Evolutionary conservation across 1,140 invertebrate genomes (phyloP), one percentile per base, ranked within the genome.

Genomic region (Macrobrachium rosenbergii): DNA sequence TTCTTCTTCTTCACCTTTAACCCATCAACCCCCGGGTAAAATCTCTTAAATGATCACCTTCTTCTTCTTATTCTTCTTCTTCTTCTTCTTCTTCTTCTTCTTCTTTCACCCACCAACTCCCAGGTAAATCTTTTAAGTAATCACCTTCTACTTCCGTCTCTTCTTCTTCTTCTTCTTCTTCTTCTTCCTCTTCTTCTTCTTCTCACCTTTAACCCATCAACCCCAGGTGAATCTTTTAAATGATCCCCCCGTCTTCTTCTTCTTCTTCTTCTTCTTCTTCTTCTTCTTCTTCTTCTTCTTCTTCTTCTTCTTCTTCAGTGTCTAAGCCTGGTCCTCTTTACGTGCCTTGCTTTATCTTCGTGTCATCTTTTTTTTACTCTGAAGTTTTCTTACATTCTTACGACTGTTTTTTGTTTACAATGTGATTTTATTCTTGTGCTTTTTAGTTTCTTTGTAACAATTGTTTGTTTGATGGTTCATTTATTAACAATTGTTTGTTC

Each of bases 141-240:
- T n/a, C 23, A 21, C 23, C 63, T 67, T 17, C 23, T 21, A n/a
- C 23, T 67, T 67, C 23, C 8, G 19, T 67, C 63, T 67, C 23
- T 67, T 72, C 67, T n/a, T n/a, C n/a, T n/a, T n/a, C n/a, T n/a
- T 72, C 67, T 72, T 37, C 43, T 37, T 72, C 67, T 72, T 37
- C 43, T 37, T 72, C 67, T 72, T 37, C 43, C 67, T 72, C 67
- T 72, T 37, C 43, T 37, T 67, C n/a, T n/a, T n/a, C n/a, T n/a
- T n/a, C n/a, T n/a, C 63, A 67, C 19, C 23, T 67, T 67, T 67
- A 67, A 67, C 63, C 63, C 63, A n/a, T 21, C 19, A 67, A 67
- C 19, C 19, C 19, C 19, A 67, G 23, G 63, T n/a, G n/a, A n/a
- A n/a, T n/a, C n/a, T n/a, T n/a, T n/a, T n/a, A 67, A 67, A 67